Conservation (phyloP, 1,140 invertebrate species). For the Bombus breviceps region DNA sequence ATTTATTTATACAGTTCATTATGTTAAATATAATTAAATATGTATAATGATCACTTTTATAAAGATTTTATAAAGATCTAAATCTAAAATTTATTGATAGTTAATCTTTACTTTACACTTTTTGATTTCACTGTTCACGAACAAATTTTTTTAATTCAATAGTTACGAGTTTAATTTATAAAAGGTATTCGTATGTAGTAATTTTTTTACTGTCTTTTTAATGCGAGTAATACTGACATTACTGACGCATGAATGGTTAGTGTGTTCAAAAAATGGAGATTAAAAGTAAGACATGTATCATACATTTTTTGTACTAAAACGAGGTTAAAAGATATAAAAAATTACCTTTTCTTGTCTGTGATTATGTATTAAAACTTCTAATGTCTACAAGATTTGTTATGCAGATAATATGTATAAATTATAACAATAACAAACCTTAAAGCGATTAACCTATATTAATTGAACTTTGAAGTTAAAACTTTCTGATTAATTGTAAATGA, state of each 20-base stretch:
- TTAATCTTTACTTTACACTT: background rate
- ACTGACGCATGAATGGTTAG: slow-evolving; percentile 3
- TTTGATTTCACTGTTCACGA: background rate
- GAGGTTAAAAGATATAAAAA: background rate
- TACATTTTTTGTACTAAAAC: background rate
- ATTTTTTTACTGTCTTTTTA: background rate
- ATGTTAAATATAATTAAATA: background rate
- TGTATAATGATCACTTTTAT: background rate
- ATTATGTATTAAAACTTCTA: background rate
- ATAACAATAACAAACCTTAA: background rate
- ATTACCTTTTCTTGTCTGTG: background rate
- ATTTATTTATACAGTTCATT: background rate
- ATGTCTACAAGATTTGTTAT: background rate
- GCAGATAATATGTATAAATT: background rate
- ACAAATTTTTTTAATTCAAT: background rate
- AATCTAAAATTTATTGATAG: background rate
- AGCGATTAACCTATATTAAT: slow-evolving; percentile 31
- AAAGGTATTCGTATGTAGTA: background rate
- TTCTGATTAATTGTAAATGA: slow-evolving; percentile 40
- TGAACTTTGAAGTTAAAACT: slow-evolving; percentile 11
- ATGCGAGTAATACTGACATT: background rate
- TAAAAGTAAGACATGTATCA: background rate
- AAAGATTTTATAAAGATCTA: background rate
- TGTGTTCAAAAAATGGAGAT: background rate
- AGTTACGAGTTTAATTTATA: background rate